Evolutionary conservation across 2,888 invertebrate genomes (phyloP), one percentile per base, ranked within the genome.

Genomic region (Tachina lurida): DNA sequence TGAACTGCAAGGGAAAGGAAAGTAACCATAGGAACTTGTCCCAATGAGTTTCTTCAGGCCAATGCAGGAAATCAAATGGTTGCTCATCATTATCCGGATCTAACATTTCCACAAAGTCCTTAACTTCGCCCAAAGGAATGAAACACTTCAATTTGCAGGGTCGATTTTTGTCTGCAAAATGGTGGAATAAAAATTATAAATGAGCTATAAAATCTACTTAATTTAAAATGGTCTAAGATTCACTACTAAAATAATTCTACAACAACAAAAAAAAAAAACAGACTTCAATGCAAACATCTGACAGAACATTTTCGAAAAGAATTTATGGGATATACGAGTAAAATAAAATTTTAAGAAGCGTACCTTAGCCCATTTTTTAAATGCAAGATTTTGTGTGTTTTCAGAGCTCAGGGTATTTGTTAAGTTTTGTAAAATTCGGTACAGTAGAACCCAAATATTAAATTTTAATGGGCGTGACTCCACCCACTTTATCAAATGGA

Each of bases 61-160:
- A 84, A 10, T 45, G 67, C 2, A 8, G 54, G 41, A 84, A 84
- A 68, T 87, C 31, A 91, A 49, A 93, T 90, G 76, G 92, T 90
- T 89, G 92, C 90, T 87, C 93, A 45, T 88, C 80, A 12, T 80
- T 83, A 45, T 88, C 87, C 92, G 93, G 81, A 63, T 73, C 74
- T 43, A 60, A 91, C 97, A 84, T 84, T 62, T 52, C 43, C 8
- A 15, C n/a, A 62, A 84, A 84, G 96, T 77, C 97, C 93, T 10
- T 95, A 95, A 71, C 97, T 94, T 2, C 97, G 95, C 96, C 96
- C 96, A 96, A 96, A 96, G 91, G 96, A 95, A 88, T 96, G 92
- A 68, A 95, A 94, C 87, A 96, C 93, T 39, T 94, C 94, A 96
- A 96, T 89, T 60, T 65, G 9, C 75, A 84, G 12, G 75, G 60